Conservation (phyloP, 2,888 invertebrate species). For the Drosophila seclusa region DNA sequence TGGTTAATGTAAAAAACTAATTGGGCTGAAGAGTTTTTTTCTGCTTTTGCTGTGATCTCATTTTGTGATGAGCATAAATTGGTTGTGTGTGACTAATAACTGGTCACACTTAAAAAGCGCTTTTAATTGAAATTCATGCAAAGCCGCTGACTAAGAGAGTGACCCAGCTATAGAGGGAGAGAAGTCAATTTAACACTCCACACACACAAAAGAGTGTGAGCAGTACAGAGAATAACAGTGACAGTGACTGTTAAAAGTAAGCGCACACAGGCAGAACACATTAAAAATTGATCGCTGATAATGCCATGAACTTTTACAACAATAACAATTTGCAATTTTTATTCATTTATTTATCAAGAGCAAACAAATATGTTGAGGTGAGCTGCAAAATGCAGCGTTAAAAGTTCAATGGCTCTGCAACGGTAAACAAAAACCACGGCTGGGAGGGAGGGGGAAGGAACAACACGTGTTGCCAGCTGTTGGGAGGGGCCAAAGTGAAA, state of each 20-base stretch:
- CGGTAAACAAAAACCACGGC: constrained; percentile 58
- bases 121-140: constrained; percentile 64
- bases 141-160: constrained; percentile 50
- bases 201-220: constrained; percentile 6
- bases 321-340: constrained; percentile 51
- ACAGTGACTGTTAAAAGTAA: constrained; percentile 8
- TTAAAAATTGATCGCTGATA: constrained; percentile 44
- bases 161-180: constrained; percentile 1
- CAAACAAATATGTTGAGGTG: constrained; percentile 51
- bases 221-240: constrained; percentile 4
- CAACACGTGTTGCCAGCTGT: constrained; percentile 75
- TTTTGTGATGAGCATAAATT: constrained; percentile 61
- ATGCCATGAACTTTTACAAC: constrained; percentile 65
- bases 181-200: not conserved
- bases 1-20: constrained; percentile 74
- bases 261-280: constrained; percentile 2
- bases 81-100: constrained; percentile 67
- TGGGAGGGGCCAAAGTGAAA: constrained; percentile 53
- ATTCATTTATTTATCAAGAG: constrained; percentile 37
- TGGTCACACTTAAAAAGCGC: constrained; percentile 31
- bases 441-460: not conserved
- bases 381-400: constrained; percentile 32
- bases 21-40: constrained; percentile 52
- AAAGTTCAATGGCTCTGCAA: constrained; percentile 70
- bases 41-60: constrained; percentile 64